A percentile compares a stretch with the other conserved stretches of the same genome.
phyloP scores from a whole-genome alignment of 1,140 invertebrate species.

The Anoplophora glabripennis region DNA sequence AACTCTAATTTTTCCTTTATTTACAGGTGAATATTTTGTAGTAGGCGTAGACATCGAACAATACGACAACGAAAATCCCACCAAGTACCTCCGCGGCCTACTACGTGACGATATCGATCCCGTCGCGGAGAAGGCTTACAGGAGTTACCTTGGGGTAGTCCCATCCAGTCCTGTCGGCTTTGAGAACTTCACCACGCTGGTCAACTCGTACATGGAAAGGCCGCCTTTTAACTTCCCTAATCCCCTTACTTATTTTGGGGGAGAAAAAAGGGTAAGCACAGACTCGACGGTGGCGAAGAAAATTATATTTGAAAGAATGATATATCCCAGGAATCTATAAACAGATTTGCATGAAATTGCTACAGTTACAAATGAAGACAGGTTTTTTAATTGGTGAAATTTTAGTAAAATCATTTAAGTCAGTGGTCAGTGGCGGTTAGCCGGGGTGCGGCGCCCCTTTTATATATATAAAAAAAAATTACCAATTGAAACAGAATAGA shows the following conservation, averaged over 20 bases:
- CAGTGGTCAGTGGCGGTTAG: too few species aligned
- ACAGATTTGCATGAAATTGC: too few species aligned
- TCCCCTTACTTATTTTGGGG: slow-evolving; percentile 67
- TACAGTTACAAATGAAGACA: too few species aligned
- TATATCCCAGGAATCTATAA: too few species aligned
- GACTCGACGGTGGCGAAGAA: too few species aligned
- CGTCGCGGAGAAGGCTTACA: slow-evolving; percentile 59
- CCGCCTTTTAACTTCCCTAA: slow-evolving; percentile 85
- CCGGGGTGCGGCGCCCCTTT: too few species aligned
- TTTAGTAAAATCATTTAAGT: too few species aligned
- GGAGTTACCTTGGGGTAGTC: slow-evolving; percentile 71
- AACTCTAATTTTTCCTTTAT: slow-evolving; percentile 5
- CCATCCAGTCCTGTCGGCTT: slow-evolving; percentile 69
- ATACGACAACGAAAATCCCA: slow-evolving; percentile 72
- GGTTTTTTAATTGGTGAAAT: too few species aligned
- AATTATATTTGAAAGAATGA: too few species aligned
- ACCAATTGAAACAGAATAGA: too few species aligned
- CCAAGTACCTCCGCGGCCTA: slow-evolving; percentile 72
- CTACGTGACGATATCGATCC: slow-evolving; percentile 60
- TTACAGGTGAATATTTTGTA: slow-evolving; percentile 80
- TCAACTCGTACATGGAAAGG: slow-evolving; percentile 74
- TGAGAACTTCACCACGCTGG: slow-evolving; percentile 69
- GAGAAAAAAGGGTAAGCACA: slow-evolving; percentile 64
- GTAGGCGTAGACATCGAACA: slow-evolving; percentile 88
- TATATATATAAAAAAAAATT: too few species aligned